phyloP scores from a whole-genome alignment of 2,797 vertebrate species.

The Otolemur crassicaudatus region DNA sequence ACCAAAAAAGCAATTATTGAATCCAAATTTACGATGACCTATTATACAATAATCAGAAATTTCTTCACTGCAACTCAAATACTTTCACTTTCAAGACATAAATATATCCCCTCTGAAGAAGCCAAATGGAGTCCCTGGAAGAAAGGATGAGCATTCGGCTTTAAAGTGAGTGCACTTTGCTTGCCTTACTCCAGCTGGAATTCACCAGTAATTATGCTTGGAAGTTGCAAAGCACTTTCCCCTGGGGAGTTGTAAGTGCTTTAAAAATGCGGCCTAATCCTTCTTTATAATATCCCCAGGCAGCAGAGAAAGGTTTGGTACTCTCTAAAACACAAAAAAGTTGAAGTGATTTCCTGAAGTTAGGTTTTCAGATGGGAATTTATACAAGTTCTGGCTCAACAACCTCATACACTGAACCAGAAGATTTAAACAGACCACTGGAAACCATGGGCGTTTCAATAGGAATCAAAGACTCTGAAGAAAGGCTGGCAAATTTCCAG shows the following conservation, averaged over 20 bases:
- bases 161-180: conserved; percentile 56
- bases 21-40: background rate
- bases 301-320: conserved; percentile 13
- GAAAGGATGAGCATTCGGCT: conserved; percentile 40
- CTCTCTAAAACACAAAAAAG: conserved; percentile 31
- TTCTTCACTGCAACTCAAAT: background rate
- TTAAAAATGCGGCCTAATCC: conserved; percentile 60
- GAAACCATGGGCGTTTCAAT: background rate
- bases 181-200: conserved; percentile 54
- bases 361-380: background rate
- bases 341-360: conserved; percentile 32
- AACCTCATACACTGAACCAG: conserved; percentile 6
- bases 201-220: conserved; percentile 51
- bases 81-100: conserved; percentile 39
- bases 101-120: background rate
- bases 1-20: conserved; percentile 13
- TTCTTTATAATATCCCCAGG: conserved; percentile 22
- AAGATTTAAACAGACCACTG: conserved; percentile 42
- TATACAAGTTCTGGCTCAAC: conserved; percentile 11
- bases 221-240: conserved; percentile 59
- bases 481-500: conserved; percentile 57
- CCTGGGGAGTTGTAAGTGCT: conserved; percentile 57
- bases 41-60: conserved; percentile 24
- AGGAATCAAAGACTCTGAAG: conserved; percentile 49
- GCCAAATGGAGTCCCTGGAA: conserved; percentile 42